Base-by-base conservation (phyloP, 2,113 vertebrate genomes). In the Rhadina sibilatrix region DNA sequence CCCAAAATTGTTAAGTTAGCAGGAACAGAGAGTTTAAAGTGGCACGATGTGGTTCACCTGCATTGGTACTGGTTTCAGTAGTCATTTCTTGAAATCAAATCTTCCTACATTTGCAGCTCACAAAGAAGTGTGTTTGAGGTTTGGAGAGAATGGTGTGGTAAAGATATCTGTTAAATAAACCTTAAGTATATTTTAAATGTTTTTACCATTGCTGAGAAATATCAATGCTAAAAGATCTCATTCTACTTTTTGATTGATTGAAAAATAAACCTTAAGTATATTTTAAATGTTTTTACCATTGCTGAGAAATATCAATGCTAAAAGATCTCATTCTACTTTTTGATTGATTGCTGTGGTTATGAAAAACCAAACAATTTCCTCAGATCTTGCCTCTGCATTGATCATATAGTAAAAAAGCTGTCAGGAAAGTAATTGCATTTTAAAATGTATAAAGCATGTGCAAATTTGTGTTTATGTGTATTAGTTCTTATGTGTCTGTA, bases 341-440 rank as follows among this genome's bases (percentile, higher is more conserved):
- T 95, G 87, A 96, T 88, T 96, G 92, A 97, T 94, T 95, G 63
- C 64, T 49, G n/a, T 70, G 79, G 56, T 97, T 91, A 94, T 74
- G 71, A 90, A 92, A 83, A 93, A 83, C 27, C 81, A 89, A 93
- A 47, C 46, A 83, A 68, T 91, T 94, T 94, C 56, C 57, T 42
- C 54, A 87, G 52, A 77, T 70, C 56, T 82, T 65, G 33, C 8
- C 23, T 87, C 60, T 79, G 76, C 86, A 90, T 87, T 94, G 89
- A 86, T 94, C 61, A 31, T 79, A 31, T 90, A 89, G 93, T 84
- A 56, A 79, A 90, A 91, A 83, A 76, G 25, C 42, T 94, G 88
- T 83, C 78, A 72, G 82, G 47, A 72, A 94, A 91, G 54, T 90
- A 90, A 94, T 90, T 96, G 38, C 42, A 66, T 94, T 94, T 95